Evolutionary conservation across 2,888 invertebrate species (phyloP).

Genomic region (Therioaphis trifolii): DNA sequence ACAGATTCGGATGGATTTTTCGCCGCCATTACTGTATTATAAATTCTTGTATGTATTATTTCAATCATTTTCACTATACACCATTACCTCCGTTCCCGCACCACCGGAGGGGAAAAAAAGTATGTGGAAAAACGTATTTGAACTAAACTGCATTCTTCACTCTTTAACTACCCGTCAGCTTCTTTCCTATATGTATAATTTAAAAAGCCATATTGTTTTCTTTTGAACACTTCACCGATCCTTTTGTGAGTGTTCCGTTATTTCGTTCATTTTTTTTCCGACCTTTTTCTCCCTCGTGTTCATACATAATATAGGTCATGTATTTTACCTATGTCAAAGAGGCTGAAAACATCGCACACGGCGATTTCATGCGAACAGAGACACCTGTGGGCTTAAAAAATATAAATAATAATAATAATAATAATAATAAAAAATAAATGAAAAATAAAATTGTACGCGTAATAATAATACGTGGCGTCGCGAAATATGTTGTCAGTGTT

Average conservation of each 20-base stretch:
- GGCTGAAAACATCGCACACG: not conserved
- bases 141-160: not conserved
- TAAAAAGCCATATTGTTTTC: conserved; percentile 53
- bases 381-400: not conserved
- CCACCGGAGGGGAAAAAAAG: not conserved
- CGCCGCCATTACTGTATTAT: not conserved
- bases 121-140: conserved; percentile 11
- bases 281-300: conserved; percentile 20
- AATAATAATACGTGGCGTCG: not conserved
- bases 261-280: conserved; percentile 10
- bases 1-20: not conserved
- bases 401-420: not conserved
- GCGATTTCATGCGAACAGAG: not conserved
- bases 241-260: conserved; percentile 27
- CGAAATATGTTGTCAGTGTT: too few species aligned
- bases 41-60: not conserved
- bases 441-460: not conserved
- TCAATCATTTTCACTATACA: not conserved
- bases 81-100: not conserved
- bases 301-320: conserved; percentile 10
- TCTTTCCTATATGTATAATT: conserved; percentile 19
- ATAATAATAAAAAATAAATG: not conserved
- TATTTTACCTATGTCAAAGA: conserved; percentile 10
- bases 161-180: conserved; percentile 1
- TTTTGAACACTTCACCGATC: conserved; percentile 50